Evolutionary conservation across 2,797 vertebrate species (phyloP), one percentile per base, ranked within the genome.

Genomic region (Gallirallus australis): DNA sequence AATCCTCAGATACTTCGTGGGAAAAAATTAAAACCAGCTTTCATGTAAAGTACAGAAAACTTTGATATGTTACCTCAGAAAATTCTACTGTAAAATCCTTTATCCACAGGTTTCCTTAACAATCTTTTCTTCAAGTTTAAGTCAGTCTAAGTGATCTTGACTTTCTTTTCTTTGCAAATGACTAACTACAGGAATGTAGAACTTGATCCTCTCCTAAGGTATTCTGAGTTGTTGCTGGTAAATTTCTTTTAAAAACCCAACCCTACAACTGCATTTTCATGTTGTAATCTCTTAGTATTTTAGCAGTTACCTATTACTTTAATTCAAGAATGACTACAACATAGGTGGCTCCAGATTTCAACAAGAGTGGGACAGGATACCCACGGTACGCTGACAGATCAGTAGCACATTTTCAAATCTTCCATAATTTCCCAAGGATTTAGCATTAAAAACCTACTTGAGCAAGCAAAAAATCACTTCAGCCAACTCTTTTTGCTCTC

Each of bases 351-450:
- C 94, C 88, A 72, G 63, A 84, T 93, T 96, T 90, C 83, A 92
- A 69, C 63, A 86, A 20, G 70, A 90, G 19, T 40, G 30, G 56
- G 68, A 86, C 1, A 63, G 63, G 24, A 91, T 81, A 95, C 53
- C 69, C 57, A 65, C 27, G 39, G 19, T 35, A 76, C 17, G 13
- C 68, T 89, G 81, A 95, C 45, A 89, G 64, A 91, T 90, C 75
- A 92, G 90, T 91, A 94, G 81, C 78, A 81, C 53, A 61, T 89
- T 92, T 91, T 90, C 60, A 87, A 56, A 37, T 42, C 83, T 90
- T 96, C 89, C 33, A n/a, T 72, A 94, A 89, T 53, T 76, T 92
- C 60, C 42, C 81, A 89, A 80, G 48, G 75, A 89, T 86, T 94
- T 61, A 76, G 59, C 28, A 65, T 88, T 88, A 81, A 93, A 95